Conservation (phyloP, 2,797 vertebrate species). For the Dicrostonyx torquatus region DNA sequence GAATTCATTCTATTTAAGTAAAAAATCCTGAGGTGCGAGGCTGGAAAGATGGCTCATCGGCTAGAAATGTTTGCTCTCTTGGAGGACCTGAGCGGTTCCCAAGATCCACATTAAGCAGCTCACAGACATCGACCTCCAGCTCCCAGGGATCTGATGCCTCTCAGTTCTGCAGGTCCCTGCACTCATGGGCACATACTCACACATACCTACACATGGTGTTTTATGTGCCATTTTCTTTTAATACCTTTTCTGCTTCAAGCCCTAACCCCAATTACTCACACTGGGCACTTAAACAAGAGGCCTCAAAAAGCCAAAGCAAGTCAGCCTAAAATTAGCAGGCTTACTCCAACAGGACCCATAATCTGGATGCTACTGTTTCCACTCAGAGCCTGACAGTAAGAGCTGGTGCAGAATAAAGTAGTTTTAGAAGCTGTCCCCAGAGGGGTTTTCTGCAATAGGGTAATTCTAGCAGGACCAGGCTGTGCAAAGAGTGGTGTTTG, state of each 20-base stretch:
- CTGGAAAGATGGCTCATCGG: background rate
- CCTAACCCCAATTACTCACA: background rate
- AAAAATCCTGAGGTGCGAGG: background rate
- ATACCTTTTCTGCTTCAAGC: slow-evolving; percentile 39
- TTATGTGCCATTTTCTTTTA: slow-evolving; percentile 71
- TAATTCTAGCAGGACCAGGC: slow-evolving; percentile 92
- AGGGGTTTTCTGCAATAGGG: slow-evolving; percentile 90
- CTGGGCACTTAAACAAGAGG: background rate
- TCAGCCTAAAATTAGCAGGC: slow-evolving; percentile 92
- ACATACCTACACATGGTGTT: background rate
- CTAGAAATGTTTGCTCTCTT: background rate
- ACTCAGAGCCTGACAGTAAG: slow-evolving; percentile 92
- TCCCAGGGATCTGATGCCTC: background rate
- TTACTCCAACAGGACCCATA: slow-evolving; percentile 89
- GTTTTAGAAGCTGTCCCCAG: slow-evolving; percentile 89
- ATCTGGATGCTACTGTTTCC: slow-evolving; percentile 88
- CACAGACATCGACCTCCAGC: background rate
- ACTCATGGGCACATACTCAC: background rate
- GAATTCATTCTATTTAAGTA: slow-evolving; percentile 7
- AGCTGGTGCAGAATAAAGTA: slow-evolving; percentile 91
- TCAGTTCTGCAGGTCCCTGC: background rate
- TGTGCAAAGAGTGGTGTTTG: slow-evolving; percentile 95
- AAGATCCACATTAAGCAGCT: background rate
- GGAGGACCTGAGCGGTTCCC: background rate
- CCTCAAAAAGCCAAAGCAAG: slow-evolving; percentile 90